These are phyloP conservation scores for Oxycera nigricornis DNA, from an alignment of 2,888 invertebrate genomes.

Conservation along the genomic window DNA sequence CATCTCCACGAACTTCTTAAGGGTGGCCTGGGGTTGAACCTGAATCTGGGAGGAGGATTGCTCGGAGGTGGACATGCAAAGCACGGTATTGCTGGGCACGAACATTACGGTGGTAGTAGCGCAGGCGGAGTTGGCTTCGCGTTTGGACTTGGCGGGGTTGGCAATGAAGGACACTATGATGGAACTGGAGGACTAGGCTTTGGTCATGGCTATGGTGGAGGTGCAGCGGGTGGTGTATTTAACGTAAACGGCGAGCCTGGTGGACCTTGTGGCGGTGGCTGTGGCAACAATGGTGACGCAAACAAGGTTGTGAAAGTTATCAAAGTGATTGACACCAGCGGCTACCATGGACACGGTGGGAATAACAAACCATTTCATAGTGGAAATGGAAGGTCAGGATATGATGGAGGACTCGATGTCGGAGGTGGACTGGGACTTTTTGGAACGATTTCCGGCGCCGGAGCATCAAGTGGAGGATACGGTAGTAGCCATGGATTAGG, in stretches of 20 bases:
- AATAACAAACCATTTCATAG: neutral
- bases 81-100: neutral
- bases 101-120: neutral
- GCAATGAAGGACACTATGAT: neutral
- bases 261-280: conserved; percentile 4
- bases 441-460: neutral
- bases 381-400: neutral
- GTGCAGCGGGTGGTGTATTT: neutral
- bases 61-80: neutral
- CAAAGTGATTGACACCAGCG: conserved; percentile 7
- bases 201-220: neutral
- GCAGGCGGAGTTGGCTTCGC: neutral
- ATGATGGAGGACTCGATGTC: neutral
- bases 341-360: neutral
- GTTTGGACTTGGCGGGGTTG: neutral
- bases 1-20: neutral
- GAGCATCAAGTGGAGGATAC: neutral
- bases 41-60: neutral
- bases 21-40: conserved; percentile 11
- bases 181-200: neutral
- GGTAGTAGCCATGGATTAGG: neutral
- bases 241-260: neutral
- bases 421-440: neutral
- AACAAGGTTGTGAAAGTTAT: neutral
- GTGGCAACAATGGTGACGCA: neutral